Evolutionary conservation across 1,140 invertebrate species (phyloP).

Genomic region (Paralvinella palmiformis): DNA sequence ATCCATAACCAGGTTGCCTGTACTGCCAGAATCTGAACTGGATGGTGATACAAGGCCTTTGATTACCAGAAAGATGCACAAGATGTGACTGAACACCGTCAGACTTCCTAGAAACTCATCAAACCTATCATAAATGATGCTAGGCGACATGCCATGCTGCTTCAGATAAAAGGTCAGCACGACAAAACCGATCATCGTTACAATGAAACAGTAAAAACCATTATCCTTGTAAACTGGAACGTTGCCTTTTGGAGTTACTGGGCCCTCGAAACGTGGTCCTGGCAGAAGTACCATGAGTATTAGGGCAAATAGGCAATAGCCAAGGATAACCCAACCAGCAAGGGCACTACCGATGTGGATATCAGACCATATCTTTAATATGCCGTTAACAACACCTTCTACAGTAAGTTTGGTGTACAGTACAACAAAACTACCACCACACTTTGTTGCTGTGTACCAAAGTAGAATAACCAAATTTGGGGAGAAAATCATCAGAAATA

Average conservation of each 20-base stretch:
- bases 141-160: constrained; percentile 32
- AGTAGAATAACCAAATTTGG: constrained; percentile 39
- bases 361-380: constrained; percentile 32
- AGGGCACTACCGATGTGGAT: constrained; percentile 28
- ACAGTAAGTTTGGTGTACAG: neutral
- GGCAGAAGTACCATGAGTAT: constrained; percentile 48
- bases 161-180: constrained; percentile 35
- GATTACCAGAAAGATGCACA: constrained; percentile 52
- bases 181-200: constrained; percentile 46
- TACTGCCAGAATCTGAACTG: constrained; percentile 35
- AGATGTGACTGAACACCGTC: constrained; percentile 52
- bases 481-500: constrained; percentile 33
- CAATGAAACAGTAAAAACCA: constrained; percentile 54
- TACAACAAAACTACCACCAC: constrained; percentile 34
- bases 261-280: constrained; percentile 50
- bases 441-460: constrained; percentile 39
- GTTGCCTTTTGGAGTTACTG: constrained; percentile 52
- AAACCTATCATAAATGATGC: constrained; percentile 52
- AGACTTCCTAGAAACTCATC: constrained; percentile 53
- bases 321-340: constrained; percentile 30
- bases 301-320: constrained; percentile 35
- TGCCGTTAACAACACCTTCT: constrained; percentile 15
- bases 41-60: constrained; percentile 47
- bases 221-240: constrained; percentile 55
- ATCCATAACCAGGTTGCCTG: constrained; percentile 52